Conservation (phyloP, 2,113 vertebrate species). For the Anhinga rufa region DNA sequence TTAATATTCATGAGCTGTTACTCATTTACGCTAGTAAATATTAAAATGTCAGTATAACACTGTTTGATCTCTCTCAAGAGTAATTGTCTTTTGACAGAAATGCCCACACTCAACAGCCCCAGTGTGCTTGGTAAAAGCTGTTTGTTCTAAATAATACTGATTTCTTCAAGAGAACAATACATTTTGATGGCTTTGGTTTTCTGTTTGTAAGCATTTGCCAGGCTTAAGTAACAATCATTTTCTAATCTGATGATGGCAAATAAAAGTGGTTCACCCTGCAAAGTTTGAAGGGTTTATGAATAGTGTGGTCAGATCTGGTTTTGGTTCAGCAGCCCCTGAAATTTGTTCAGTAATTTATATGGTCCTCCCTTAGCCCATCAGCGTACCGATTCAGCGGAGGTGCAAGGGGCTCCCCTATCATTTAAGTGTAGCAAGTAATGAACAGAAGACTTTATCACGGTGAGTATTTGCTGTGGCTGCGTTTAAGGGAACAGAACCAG, state of each 20-base stretch:
- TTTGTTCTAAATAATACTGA: background rate
- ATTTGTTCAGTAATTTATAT: background rate
- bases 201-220: background rate
- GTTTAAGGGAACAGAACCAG: background rate
- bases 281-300: background rate
- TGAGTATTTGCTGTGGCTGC: background rate
- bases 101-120: background rate
- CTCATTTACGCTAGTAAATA: conserved; percentile 45
- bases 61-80: background rate
- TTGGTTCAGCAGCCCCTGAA: background rate
- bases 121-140: background rate
- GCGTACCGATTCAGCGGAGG: background rate
- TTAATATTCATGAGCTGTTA: conserved; percentile 50
- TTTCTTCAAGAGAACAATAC: background rate
- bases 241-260: background rate
- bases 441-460: background rate
- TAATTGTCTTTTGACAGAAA: background rate
- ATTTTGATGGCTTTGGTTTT: background rate
- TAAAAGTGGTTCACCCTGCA: background rate
- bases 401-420: background rate
- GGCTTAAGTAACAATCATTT: background rate
- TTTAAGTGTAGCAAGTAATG: background rate
- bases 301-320: background rate
- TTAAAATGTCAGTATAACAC: background rate
- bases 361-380: background rate